These are phyloP conservation scores for Chorisops tibialis DNA, from an alignment of 2,888 invertebrate genomes.

Conservation along the genomic window DNA sequence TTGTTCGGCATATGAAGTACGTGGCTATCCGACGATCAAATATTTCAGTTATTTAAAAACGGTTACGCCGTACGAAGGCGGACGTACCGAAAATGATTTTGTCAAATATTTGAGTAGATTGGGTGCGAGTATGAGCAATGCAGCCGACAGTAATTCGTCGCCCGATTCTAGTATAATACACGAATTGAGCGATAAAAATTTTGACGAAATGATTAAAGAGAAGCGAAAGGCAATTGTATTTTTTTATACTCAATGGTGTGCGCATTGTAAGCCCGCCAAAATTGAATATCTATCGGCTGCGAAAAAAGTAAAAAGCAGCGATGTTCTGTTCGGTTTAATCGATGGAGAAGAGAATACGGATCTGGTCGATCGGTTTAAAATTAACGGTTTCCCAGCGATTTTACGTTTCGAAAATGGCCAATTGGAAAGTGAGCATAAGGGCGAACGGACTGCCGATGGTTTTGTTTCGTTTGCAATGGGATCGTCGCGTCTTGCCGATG, in stretches of 20 bases:
- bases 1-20: constrained; percentile 69
- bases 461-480: constrained; percentile 55
- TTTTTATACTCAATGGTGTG: constrained; percentile 86
- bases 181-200: constrained; percentile 61
- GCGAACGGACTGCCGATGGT: constrained; percentile 57
- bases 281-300: constrained; percentile 63
- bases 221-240: constrained; percentile 78
- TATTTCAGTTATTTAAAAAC: constrained; percentile 78
- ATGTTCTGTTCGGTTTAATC: constrained; percentile 57
- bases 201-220: constrained; percentile 67
- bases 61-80: constrained; percentile 67
- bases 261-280: constrained; percentile 67
- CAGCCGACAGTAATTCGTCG: constrained; percentile 41
- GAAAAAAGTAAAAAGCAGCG: constrained; percentile 34
- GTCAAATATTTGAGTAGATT: constrained; percentile 41
- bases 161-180: constrained; percentile 50
- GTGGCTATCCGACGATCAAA: constrained; percentile 82
- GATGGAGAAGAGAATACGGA: constrained; percentile 65
- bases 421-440: constrained; percentile 57
- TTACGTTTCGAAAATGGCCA: constrained; percentile 60
- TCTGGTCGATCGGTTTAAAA: constrained; percentile 58
- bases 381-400: constrained; percentile 67
- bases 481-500: neutral
- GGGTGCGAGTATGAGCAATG: constrained; percentile 31
- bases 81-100: constrained; percentile 62